A percentile compares a stretch with the other conserved stretches of the same genome.
Evolutionary conservation across 2,888 invertebrate species (phyloP).

Genomic region (Andrena flavipes): DNA sequence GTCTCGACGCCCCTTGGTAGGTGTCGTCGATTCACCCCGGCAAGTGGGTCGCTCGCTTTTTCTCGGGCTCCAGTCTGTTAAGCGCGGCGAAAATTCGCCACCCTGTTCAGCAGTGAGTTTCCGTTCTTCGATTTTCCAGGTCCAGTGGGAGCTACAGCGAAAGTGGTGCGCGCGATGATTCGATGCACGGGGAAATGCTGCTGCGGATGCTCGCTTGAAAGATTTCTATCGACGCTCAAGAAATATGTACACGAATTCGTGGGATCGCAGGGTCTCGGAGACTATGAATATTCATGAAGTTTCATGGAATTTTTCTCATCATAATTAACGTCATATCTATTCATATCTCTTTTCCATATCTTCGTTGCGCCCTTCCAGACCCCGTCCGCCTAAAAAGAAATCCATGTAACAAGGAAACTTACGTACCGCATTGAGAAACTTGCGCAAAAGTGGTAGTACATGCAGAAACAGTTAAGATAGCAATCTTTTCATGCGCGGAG

Average conservation of each 20-base stretch:
- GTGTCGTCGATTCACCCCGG: constrained; percentile 26
- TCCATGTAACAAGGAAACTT: too few species aligned
- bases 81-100: background rate
- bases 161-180: background rate
- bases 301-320: too few species aligned
- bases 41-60: constrained; percentile 39
- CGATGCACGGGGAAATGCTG: background rate
- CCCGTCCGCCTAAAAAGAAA: too few species aligned
- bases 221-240: background rate
- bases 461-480: too few species aligned
- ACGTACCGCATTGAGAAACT: too few species aligned
- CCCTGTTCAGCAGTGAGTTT: background rate
- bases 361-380: too few species aligned
- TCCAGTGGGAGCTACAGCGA: background rate
- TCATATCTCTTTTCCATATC: too few species aligned
- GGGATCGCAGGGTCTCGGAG: too few species aligned
- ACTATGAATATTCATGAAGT: too few species aligned
- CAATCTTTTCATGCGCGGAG: too few species aligned
- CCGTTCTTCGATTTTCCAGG: constrained; percentile 4
- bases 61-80: background rate
- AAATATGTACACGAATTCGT: background rate
- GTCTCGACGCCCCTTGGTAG: background rate
- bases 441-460: too few species aligned
- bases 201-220: background rate
- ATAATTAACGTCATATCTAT: too few species aligned